phyloP scores from a whole-genome alignment of 2,113 vertebrate species.

The Rhinogobius similis region DNA sequence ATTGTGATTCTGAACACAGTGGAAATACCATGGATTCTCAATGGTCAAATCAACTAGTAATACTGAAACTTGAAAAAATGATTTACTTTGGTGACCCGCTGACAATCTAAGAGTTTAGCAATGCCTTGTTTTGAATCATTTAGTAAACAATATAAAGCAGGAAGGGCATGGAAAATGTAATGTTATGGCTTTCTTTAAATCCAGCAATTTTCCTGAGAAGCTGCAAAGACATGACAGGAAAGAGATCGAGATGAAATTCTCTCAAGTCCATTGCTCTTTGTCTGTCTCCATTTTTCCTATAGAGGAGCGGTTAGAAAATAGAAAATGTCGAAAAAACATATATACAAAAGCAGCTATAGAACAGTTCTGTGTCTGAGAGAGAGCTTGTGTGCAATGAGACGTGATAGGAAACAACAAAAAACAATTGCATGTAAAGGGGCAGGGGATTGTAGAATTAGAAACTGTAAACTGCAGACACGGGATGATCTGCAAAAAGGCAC shows the following conservation, averaged over 20 bases:
- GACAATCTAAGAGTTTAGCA: background rate
- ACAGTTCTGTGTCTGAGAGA: constrained; percentile 33
- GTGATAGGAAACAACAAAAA: constrained; percentile 13
- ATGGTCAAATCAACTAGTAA: constrained; percentile 4
- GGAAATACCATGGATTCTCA: background rate
- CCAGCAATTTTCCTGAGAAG: constrained; percentile 10
- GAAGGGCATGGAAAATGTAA: background rate
- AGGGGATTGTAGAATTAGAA: constrained; percentile 25
- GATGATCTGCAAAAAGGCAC: background rate
- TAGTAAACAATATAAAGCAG: no score
- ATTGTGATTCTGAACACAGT: background rate
- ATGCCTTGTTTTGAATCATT: background rate
- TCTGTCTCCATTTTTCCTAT: constrained; percentile 37
- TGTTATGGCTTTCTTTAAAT: background rate
- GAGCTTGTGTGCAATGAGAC: constrained; percentile 1
- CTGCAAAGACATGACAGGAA: constrained; percentile 10
- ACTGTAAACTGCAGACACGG: constrained; percentile 19
- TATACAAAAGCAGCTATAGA: constrained; percentile 28
- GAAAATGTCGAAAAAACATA: constrained; percentile 28
- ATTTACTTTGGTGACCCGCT: background rate
- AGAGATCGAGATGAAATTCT: constrained; percentile 21
- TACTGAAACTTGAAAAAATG: background rate
- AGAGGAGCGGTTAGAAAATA: constrained; percentile 27
- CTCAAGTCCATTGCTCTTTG: constrained; percentile 46
- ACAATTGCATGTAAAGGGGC: constrained; percentile 28